These are phyloP conservation scores for Candoia aspera DNA, from an alignment of 2,113 vertebrate species.

Conservation along the genomic window DNA sequence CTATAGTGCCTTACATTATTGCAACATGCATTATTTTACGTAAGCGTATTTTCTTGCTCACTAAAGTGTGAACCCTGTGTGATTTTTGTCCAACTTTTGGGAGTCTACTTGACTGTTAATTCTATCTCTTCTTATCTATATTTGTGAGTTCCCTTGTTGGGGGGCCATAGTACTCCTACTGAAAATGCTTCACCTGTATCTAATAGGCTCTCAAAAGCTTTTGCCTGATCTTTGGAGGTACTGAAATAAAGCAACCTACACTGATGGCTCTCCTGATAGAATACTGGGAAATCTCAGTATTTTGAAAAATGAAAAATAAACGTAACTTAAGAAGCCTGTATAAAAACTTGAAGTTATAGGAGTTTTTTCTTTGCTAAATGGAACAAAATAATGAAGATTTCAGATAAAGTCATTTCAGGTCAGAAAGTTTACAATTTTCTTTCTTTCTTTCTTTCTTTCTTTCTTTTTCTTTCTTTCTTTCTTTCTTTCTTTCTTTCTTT, in stretches of 20 bases:
- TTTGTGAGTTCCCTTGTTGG: neutral
- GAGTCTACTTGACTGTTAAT: neutral
- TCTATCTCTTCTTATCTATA: too few species aligned
- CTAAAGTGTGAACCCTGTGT: neutral
- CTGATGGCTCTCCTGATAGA: neutral
- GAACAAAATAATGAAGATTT: slow-evolving; percentile 9
- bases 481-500: neutral
- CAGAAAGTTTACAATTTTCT: neutral
- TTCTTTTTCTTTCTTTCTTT: neutral
- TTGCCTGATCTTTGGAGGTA: neutral
- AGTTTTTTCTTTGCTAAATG: neutral
- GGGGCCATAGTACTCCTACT: neutral
- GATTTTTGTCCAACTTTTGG: neutral
- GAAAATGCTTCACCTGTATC: neutral
- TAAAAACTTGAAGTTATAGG: slow-evolving; percentile 34
- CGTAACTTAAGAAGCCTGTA: slow-evolving; percentile 48
- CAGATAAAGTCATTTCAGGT: slow-evolving; percentile 45
- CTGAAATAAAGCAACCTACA: neutral
- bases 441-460: too few species aligned
- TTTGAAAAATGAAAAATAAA: slow-evolving; percentile 29
- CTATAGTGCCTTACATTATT: neutral
- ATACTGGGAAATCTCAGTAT: slow-evolving; percentile 10
- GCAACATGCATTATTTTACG: neutral
- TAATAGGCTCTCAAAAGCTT: neutral
- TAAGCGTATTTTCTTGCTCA: neutral